A percentile compares a stretch with the other conserved stretches of the same genome.
Evolutionary conservation across 2,113 vertebrate genomes (phyloP).

Genomic region (Phaethornis superciliosus): DNA sequence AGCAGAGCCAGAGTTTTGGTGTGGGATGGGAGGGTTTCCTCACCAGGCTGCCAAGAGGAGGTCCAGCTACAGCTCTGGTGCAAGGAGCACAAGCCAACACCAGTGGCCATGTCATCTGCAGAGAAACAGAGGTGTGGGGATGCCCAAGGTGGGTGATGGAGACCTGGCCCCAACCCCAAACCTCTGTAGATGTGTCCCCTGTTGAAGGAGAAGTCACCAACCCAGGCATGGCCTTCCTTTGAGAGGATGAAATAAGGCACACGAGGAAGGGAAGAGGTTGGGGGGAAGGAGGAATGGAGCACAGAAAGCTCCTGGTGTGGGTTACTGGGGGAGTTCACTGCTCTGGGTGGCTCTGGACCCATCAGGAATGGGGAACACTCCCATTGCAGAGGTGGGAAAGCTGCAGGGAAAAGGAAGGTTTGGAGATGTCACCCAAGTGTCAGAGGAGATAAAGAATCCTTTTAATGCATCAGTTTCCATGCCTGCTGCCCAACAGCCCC

Average conservation of each 20-base stretch:
- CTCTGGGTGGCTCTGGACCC: too few species aligned
- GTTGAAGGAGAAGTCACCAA: too few species aligned
- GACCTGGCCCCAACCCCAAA: neutral
- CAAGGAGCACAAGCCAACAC: fast-evolving
- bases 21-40: neutral
- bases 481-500: neutral
- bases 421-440: neutral
- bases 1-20: neutral
- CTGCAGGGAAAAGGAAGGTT: neutral
- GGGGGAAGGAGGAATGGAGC: neutral
- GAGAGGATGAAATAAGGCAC: neutral
- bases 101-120: too few species aligned
- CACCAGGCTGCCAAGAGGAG: fast-evolving
- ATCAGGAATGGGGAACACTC: neutral
- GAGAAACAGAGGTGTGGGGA: neutral
- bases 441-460: neutral
- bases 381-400: neutral
- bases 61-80: neutral
- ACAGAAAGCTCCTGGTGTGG: neutral
- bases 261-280: neutral
- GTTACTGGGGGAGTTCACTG: fast-evolving
- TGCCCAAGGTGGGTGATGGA: fast-evolving
- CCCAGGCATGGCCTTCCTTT: neutral
- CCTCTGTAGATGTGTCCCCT: fast-evolving
- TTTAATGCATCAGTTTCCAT: fast-evolving